Evolutionary conservation across 2,888 invertebrate species (phyloP), one percentile per base, ranked within the genome.

Genomic region (Chrysina gloriosa): DNA sequence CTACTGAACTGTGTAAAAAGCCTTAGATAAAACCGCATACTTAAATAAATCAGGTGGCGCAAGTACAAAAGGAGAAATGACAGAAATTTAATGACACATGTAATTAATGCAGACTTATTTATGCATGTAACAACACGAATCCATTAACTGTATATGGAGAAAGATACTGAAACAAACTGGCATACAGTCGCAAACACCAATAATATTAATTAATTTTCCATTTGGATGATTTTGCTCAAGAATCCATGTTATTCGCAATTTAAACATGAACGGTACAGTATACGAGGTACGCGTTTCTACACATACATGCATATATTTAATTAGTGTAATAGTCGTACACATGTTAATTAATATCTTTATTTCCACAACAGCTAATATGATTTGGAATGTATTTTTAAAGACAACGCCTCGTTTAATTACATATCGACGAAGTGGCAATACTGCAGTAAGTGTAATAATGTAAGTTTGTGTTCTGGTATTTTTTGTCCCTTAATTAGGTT

Each of bases 321-420:
- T 58, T 58, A 42, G 27, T 2, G 42, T 58, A 58, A 58, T 58
- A 58, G 58, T 29, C 27, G 58, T 58, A 58, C 58, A 58, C 42
- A 58, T 58, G 58, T 58, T 58, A 58, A 58, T 58, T 27, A 39
- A 58, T 58, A 58, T 58, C 58, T 58, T 58, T 58, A 58, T 58
- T 58, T 58, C 34, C 42, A 14, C 27, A 23, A 25, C 58, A 27
- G 39, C 25, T 58, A 58, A 58, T 39, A 11, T 36, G 14, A 39
- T 23, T 39, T 42, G 25, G 27, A 42, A 58, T 58, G 39, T 27
- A 42, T 39, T 58, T 42, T 11, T 27, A 27, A 58, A 58, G 25
- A 42, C 42, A 42, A 58, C 58, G 58, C 58, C 58, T 16, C 39
- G 25, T 42, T 58, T 27, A 58, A 58, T 58, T 58, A 42, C 14